Evolutionary conservation across 1,140 invertebrate genomes (phyloP).

Genomic region (Patella vulgata): DNA sequence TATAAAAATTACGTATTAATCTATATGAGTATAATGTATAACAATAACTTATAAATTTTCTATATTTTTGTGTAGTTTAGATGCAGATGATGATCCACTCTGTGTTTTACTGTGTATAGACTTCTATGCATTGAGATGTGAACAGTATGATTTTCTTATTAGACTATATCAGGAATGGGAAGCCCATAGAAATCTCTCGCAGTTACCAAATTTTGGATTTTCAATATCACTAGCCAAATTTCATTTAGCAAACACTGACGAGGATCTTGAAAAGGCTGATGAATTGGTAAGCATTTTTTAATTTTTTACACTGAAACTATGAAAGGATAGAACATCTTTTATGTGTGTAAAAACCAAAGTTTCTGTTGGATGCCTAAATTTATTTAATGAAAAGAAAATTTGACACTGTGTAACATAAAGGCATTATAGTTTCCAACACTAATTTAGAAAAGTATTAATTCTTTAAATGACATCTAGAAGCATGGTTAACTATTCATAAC

Average conservation of each 20-base stretch:
- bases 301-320: neutral
- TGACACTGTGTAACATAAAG: no score
- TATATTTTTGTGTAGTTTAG: constrained; percentile 75
- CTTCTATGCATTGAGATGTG: constrained; percentile 84
- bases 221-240: constrained; percentile 84
- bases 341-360: no score
- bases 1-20: no score
- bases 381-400: no score
- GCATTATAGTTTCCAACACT: no score
- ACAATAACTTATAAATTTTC: no score
- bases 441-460: no score
- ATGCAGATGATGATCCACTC: constrained; percentile 86
- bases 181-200: constrained; percentile 77
- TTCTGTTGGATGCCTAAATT: no score
- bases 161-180: constrained; percentile 71
- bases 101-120: constrained; percentile 85
- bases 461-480: no score
- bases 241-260: constrained; percentile 62
- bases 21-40: no score
- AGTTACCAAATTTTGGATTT: constrained; percentile 89
- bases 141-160: constrained; percentile 84
- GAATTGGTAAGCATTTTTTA: constrained; percentile 46
- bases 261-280: constrained; percentile 45
- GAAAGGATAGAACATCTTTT: neutral
- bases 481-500: no score